Conservation (phyloP, 2,888 invertebrate species). For the Portevinia maculata region DNA sequence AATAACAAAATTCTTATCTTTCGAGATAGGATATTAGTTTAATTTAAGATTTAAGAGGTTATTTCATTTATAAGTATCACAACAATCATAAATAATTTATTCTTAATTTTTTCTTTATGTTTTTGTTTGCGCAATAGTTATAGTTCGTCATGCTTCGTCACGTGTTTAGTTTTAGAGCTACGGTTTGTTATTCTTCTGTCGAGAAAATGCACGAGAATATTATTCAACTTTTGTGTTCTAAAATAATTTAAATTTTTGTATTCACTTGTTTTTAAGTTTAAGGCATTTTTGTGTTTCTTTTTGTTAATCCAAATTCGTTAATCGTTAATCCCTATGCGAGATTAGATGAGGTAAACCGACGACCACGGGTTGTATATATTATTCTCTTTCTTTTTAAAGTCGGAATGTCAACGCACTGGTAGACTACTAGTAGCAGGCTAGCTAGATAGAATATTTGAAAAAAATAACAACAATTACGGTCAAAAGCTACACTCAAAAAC, state of each 20-base stretch:
- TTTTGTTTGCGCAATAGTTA: constrained; percentile 57
- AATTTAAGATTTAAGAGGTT: constrained; percentile 59
- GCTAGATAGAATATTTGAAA: constrained; percentile 1
- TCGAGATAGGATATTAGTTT: constrained; percentile 54
- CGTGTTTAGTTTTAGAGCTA: neutral
- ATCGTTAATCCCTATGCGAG: constrained; percentile 31
- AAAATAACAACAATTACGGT: constrained; percentile 42
- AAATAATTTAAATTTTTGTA: constrained; percentile 21
- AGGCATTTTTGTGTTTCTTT: constrained; percentile 69
- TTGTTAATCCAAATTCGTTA: constrained; percentile 31
- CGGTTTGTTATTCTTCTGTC: constrained; percentile 23
- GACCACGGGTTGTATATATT: constrained; percentile 31
- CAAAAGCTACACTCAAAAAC: constrained; percentile 37
- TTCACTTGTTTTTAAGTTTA: constrained; percentile 40
- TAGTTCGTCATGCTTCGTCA: constrained; percentile 58
- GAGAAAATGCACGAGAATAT: constrained; percentile 55
- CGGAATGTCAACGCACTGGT: constrained; percentile 66
- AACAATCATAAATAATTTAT: constrained; percentile 67
- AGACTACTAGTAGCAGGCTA: constrained; percentile 10
- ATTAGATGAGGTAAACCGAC: constrained; percentile 22
- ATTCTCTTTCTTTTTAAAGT: constrained; percentile 13
- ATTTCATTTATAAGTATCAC: constrained; percentile 68
- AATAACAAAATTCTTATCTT: constrained; percentile 10
- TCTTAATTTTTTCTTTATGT: constrained; percentile 34
- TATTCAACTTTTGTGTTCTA: constrained; percentile 46